Evolutionary conservation across 2,113 vertebrate species (phyloP).

Genomic region (Cromileptes altivelis): DNA sequence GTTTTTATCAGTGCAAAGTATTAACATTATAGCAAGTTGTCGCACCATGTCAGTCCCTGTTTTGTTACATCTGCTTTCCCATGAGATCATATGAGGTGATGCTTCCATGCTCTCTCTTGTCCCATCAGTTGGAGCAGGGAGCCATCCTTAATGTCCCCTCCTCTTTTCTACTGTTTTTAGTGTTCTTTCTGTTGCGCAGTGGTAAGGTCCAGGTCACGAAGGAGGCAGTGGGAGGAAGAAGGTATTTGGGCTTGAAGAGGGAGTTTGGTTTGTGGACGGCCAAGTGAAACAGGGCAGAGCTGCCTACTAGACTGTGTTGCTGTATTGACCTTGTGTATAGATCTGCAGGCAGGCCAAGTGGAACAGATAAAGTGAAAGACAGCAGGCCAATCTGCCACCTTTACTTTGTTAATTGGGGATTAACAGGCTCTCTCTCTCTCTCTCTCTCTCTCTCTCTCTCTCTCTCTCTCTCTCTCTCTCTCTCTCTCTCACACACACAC

Average conservation of each 20-base stretch:
- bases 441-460: slow-evolving; percentile 21
- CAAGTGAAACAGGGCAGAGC: slow-evolving; percentile 5
- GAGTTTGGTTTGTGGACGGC: slow-evolving; percentile 4
- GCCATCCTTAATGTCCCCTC: not conserved
- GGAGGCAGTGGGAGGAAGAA: slow-evolving; percentile 1
- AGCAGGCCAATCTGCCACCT: slow-evolving; percentile 47
- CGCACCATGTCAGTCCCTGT: too few species aligned
- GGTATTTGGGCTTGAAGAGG: not conserved
- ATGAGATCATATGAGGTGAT: too few species aligned
- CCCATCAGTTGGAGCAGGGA: not conserved
- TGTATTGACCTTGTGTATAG: slow-evolving; percentile 59
- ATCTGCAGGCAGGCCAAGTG: slow-evolving; percentile 43
- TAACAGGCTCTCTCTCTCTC: slow-evolving; percentile 36
- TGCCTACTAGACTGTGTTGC: slow-evolving; percentile 15
- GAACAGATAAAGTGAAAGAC: slow-evolving; percentile 54
- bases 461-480: slow-evolving; percentile 19
- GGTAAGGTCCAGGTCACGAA: slow-evolving; percentile 18
- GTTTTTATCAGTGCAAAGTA: too few species aligned
- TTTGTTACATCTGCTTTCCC: too few species aligned
- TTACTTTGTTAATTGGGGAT: slow-evolving; percentile 61
- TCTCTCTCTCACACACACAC: too few species aligned
- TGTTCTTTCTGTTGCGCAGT: slow-evolving; percentile 1
- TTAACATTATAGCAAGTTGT: too few species aligned
- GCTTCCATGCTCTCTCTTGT: not conserved
- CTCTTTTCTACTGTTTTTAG: not conserved